Evolutionary conservation across 2,888 invertebrate genomes (phyloP), one percentile per base, ranked within the genome.

Genomic region (Callyntrura sp.): DNA sequence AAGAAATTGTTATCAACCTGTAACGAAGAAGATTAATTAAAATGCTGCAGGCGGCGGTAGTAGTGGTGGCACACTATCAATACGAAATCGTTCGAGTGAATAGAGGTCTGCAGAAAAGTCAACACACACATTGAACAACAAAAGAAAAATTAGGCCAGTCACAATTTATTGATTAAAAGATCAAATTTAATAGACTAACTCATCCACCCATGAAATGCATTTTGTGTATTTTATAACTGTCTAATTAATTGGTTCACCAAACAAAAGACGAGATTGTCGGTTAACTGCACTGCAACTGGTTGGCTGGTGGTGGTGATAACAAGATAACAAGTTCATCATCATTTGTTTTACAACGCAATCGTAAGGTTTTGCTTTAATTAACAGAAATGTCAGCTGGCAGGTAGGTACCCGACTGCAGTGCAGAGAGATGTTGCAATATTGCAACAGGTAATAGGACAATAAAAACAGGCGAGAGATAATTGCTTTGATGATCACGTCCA

Each of bases 341-440:
- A 35, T 79, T 79, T 79, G 78, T n/a, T 48, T 45, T 73, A 48
- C 12, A 35, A 35, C 48, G 48, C 12, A 35, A 35, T 35, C 3
- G 35, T 35, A 2, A 35, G 23, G 70, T 20, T 73, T 57, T 79
- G 78, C 55, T 79, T 79, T 48, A 55, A 57, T 79, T 79, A 79
- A 79, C 48, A 76, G 23, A 79, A 79, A 55, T 79, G 57, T 57
- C 78, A 79, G 78, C 43, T 79, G 78, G 78, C 78, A 79, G 55
- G 78, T 79, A 25, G 25, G 17, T 28, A 45, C 12, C 12, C 9
- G 23, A 28, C 8, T 23, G 28, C n/a, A n/a, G n/a, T n/a, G n/a
- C n/a, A n/a, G 55, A 79, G 17, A 79, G n/a, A 55, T 79, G 28
- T 79, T 79, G 28, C 78, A 57, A 43, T 43, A 48, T 73, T 55